Evolutionary conservation across 2,113 vertebrate species (phyloP), one percentile per base, ranked within the genome.

Genomic region (Rostratula benghalensis): DNA sequence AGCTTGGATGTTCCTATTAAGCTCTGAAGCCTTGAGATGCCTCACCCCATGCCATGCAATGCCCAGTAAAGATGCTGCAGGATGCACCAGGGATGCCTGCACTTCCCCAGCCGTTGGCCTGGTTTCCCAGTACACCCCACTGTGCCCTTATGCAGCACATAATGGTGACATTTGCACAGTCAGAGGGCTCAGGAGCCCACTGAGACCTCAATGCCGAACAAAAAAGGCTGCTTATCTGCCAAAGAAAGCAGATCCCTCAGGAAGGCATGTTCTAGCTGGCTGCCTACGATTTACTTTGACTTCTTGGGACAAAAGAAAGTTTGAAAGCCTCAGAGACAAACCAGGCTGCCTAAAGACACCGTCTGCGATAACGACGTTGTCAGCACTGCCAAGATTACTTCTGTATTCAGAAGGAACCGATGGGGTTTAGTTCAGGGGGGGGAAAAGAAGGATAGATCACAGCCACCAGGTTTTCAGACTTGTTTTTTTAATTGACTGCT

Each of bases 271-370:
- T 87, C 86, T 65, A 93, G 63, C 79, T 80, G 68, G 50, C 59
- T 94, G 90, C 54, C 86, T 83, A 27, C 59, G 48, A 69, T 59
- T 92, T 68, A 24, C 80, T 92, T 76, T 24, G 90, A 65, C 89
- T 95, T 95, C 77, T 50, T 31, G 74, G 96, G 95, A 92, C 89
- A 89, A 94, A 93, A 89, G 91, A 12, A 96, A 96, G 80, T 96
- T 89, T 59, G 81, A 89, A 95, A 95, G 81, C 77, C 91, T 91
- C 24, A 28, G 94, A 91, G 92, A 95, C 61, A 75, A 84, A 89
- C 3, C 65, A 69, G 75, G 53, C 82, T 88, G 73, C 86, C 65
- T 84, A 64, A 67, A 75, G 76, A 24, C 59, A 31, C 5, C 0
- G 8, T 5, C 67, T 83, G 79, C 53, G 86, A 33, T 77, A 91